A percentile compares a stretch with the other conserved stretches of the same genome.
Conservation (phyloP, 2,888 invertebrate genomes). For the Frankliniella intonsa region DNA sequence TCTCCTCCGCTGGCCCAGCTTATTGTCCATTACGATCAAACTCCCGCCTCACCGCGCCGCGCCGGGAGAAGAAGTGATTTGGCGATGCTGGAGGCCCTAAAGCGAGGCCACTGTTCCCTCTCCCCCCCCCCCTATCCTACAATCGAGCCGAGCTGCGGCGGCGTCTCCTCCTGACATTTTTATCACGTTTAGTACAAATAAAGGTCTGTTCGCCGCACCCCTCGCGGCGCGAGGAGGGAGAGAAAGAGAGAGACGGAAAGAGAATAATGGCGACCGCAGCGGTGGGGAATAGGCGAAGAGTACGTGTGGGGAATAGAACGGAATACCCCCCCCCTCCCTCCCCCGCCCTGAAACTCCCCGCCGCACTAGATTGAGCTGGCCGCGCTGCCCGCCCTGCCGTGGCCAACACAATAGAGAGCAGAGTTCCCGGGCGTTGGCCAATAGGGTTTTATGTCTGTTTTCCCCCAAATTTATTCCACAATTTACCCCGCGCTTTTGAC, state of each 20-base stretch:
- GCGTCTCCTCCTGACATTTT: not conserved
- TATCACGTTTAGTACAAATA: slow-evolving; percentile 18
- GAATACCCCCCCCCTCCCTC: not conserved
- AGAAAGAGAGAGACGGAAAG: not conserved
- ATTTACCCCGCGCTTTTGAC: not conserved
- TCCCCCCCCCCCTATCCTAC: too few relatives aligned
- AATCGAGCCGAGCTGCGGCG: not conserved
- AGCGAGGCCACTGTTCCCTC: too few relatives aligned
- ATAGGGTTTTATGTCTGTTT: slow-evolving; percentile 27
- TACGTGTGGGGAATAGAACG: slow-evolving; percentile 11
- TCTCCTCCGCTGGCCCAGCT: not conserved
- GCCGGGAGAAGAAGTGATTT: too few relatives aligned
- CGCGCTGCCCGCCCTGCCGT: not conserved
- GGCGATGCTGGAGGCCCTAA: too few relatives aligned
- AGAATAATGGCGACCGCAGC: slow-evolving; percentile 12
- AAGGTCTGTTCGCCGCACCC: not conserved
- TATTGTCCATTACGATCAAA: not conserved
- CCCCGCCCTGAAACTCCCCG: not conserved
- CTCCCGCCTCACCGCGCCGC: too few relatives aligned
- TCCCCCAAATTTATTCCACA: slow-evolving; percentile 16
- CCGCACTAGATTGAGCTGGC: not conserved
- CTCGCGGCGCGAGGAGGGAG: not conserved
- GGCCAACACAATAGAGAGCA: not conserved
- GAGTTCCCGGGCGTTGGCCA: slow-evolving; percentile 10
- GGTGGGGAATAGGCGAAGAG: not conserved